phyloP scores from a whole-genome alignment of 2,113 vertebrate species.

The Cephalopterus ornatus region DNA sequence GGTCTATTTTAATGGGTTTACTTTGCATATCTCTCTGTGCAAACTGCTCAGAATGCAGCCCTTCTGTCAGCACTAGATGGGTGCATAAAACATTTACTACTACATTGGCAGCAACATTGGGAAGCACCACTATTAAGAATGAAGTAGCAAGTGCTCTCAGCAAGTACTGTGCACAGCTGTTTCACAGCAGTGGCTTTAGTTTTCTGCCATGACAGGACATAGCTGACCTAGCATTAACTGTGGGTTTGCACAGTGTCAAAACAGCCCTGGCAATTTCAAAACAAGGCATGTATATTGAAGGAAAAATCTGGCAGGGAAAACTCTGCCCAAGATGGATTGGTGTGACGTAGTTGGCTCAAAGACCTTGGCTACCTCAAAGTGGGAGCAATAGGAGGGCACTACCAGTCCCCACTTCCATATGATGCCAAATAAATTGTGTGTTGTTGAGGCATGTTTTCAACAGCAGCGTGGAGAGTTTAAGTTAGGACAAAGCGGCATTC shows the following conservation, averaged over 20 bases:
- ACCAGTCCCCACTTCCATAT: background rate
- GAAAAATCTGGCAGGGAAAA: background rate
- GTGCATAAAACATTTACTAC: background rate
- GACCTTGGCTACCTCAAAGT: background rate
- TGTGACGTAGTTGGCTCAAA: background rate
- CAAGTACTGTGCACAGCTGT: background rate
- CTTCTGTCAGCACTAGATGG: background rate
- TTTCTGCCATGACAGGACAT: background rate
- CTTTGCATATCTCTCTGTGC: background rate
- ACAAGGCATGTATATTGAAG: background rate
- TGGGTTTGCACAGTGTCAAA: background rate
- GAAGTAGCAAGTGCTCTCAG: background rate
- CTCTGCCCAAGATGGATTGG: rapidly evolving
- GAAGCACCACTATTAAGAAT: background rate
- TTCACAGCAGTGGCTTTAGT: background rate
- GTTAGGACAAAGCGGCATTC: background rate
- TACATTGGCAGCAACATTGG: background rate
- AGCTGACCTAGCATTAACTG: background rate
- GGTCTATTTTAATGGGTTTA: background rate
- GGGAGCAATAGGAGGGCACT: background rate
- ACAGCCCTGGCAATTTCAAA: background rate
- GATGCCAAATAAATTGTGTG: background rate
- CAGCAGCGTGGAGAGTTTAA: background rate
- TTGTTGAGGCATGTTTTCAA: background rate
- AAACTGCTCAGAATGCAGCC: background rate